Conservation (phyloP, 2,888 invertebrate species). For the Harpalus rufipes region DNA sequence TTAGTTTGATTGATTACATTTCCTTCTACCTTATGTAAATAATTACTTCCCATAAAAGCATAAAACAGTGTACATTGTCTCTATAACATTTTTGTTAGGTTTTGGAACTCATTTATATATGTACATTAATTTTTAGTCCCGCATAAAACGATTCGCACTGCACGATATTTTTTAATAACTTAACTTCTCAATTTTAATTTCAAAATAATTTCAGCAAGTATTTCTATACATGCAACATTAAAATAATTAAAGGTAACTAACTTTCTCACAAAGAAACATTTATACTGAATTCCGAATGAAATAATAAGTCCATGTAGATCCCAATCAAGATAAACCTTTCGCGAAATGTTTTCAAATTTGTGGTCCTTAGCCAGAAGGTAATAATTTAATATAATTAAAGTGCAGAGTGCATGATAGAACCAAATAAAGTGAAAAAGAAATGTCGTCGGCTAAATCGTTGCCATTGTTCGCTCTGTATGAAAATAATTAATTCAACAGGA, state of each 20-base stretch:
- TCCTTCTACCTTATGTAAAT: no score
- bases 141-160: no score
- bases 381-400: constrained; percentile 48
- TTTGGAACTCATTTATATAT: no score
- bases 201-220: no score
- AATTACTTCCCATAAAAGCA: no score
- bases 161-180: no score
- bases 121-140: no score
- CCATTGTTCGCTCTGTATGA: constrained; percentile 50
- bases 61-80: no score
- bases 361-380: constrained; percentile 27
- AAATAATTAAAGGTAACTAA: constrained; percentile 1
- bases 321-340: constrained; percentile 19
- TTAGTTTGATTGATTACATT: no score
- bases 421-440: constrained; percentile 35
- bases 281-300: neutral
- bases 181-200: no score
- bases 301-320: constrained; percentile 18
- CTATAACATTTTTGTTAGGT: no score
- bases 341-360: constrained; percentile 36
- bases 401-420: constrained; percentile 38
- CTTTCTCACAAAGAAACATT: neutral
- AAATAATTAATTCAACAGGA: constrained; percentile 53
- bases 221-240: no score
- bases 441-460: constrained; percentile 27